A percentile compares a stretch with the other conserved stretches of the same genome.
phyloP scores from a whole-genome alignment of 2,113 vertebrate species.

The Riparia riparia region DNA sequence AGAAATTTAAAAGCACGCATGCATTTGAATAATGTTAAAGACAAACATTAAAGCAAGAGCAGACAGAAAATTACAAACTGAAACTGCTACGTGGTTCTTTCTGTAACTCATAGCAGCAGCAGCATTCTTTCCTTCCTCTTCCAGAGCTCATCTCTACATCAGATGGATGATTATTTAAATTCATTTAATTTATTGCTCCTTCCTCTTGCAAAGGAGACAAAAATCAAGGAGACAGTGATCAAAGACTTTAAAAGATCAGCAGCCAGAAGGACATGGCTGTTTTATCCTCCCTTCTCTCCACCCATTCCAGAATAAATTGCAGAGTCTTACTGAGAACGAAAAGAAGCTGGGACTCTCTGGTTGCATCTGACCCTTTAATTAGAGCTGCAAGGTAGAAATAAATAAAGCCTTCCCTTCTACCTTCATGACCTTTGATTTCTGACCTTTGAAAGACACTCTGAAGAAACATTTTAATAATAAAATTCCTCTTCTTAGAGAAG shows the following conservation, averaged over 20 bases:
- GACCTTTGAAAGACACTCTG: neutral
- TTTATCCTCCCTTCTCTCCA: slow-evolving; percentile 14
- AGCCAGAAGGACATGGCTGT: slow-evolving; percentile 40
- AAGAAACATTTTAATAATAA: slow-evolving; percentile 29
- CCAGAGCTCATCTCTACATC: neutral
- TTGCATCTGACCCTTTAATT: slow-evolving; percentile 68
- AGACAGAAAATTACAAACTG: neutral
- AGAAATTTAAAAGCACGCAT: neutral
- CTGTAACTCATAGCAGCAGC: neutral
- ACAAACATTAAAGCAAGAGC: neutral
- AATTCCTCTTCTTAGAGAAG: neutral
- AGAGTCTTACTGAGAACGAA: slow-evolving; percentile 49
- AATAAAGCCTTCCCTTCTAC: slow-evolving; percentile 50
- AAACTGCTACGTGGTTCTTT: neutral
- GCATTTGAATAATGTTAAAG: neutral
- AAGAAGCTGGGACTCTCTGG: neutral
- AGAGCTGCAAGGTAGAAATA: slow-evolving; percentile 58
- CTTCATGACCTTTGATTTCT: slow-evolving; percentile 49
- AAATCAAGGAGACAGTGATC: slow-evolving; percentile 19
- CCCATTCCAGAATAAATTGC: slow-evolving; percentile 50
- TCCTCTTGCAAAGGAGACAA: slow-evolving; percentile 20
- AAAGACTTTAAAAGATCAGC: slow-evolving; percentile 56
- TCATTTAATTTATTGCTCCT: slow-evolving; percentile 8
- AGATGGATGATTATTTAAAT: neutral
- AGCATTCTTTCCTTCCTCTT: neutral